Evolutionary conservation across 2,888 invertebrate genomes (phyloP), one percentile per base, ranked within the genome.

Genomic region (Punctoribates punctum): DNA sequence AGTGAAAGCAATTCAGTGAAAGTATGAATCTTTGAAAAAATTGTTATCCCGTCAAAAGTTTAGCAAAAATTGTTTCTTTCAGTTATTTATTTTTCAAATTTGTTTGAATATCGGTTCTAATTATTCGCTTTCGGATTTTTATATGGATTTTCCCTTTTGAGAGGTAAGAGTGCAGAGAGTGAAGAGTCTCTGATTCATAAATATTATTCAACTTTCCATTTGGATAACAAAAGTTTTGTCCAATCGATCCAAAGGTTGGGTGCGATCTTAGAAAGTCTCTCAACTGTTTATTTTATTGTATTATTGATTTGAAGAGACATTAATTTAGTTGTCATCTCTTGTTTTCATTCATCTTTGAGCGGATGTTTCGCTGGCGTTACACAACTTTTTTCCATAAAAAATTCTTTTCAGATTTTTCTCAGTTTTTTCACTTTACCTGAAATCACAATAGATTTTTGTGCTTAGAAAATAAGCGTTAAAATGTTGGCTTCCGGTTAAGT

Each of bases 271-370:
- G 34, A 65, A 65, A 65, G 17, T 29, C 65, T 29, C n/a, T 65
- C 65, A 65, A 65, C 27, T 65, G 65, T 34, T 65, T 5, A 3
- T 25, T 60, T 27, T 60, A 27, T 60, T 60, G 60, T 65, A 65
- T 34, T 65, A 65, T 65, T 65, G 34, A 34, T 34, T 65, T 17
- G 25, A 65, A 65, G 15, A 38, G n/a, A 34, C 34, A n/a, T 65
- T 65, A 34, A 34, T 62, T 13, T 29, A 11, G n/a, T 15, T 65
- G 65, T 65, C 65, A 65, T 65, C 65, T 27, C 27, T 38, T 62
- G 62, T 27, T 62, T 65, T 65, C 13, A 27, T 27, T 65, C 9
- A 17, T 20, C n/a, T 20, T 1, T n/a, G n/a, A 60, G 13, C 65
- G 65, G 65, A 65, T 65, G 65, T 65, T 13, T 38, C 27, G 3